phyloP scores from a whole-genome alignment of 2,797 vertebrate genomes.

The Melanotaenia maccullochi region DNA sequence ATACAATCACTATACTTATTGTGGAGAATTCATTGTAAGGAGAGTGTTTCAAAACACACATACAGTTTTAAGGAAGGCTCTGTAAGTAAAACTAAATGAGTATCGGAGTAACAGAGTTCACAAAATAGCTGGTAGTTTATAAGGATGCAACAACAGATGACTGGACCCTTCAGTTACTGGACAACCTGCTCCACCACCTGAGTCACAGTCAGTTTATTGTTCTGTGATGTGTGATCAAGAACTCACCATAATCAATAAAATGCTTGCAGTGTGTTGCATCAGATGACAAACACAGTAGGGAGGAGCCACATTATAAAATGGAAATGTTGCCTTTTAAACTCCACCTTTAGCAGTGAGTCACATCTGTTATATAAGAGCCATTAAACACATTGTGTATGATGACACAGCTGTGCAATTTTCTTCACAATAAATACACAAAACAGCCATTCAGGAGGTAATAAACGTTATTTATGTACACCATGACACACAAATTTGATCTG shows the following conservation, averaged over 20 bases:
- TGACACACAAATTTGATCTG: slow-evolving; percentile 81
- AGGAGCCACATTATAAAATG: neutral
- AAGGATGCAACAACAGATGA: no score
- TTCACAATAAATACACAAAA: neutral
- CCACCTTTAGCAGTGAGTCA: slow-evolving; percentile 11
- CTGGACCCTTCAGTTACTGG: no score
- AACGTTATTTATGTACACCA: slow-evolving; percentile 80
- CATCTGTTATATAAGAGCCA: neutral
- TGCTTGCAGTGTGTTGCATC: slow-evolving; percentile 41
- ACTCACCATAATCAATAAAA: neutral
- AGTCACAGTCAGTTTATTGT: no score
- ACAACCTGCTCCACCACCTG: no score
- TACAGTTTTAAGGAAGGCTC: no score
- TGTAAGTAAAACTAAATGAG: no score
- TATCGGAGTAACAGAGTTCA: no score
- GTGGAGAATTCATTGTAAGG: no score
- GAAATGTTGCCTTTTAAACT: neutral
- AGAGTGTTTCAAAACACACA: no score
- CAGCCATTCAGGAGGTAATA: slow-evolving; percentile 39
- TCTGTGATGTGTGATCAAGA: neutral
- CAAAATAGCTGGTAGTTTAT: no score
- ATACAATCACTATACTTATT: no score
- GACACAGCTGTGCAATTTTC: neutral
- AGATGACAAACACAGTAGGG: slow-evolving; percentile 12
- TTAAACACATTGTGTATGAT: neutral